Percentiles rank a stretch among this genome's conserved stretches.
Evolutionary conservation across 2,888 invertebrate genomes (phyloP).

Genomic region (Baronia brevicornis): DNA sequence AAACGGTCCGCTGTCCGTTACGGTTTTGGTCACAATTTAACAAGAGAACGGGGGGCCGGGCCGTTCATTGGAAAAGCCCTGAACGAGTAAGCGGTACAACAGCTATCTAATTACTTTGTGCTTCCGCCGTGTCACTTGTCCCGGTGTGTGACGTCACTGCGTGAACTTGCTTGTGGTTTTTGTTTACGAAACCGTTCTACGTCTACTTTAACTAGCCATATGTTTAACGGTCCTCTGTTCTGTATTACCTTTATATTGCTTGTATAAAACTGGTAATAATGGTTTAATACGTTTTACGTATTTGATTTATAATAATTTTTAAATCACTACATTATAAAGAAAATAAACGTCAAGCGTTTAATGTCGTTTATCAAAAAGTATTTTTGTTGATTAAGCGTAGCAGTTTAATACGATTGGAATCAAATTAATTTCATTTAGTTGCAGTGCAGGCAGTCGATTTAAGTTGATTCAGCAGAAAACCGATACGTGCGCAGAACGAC

Average conservation of each 20-base stretch:
- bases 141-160: conserved; percentile 48
- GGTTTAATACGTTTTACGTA: neutral
- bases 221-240: conserved; percentile 21
- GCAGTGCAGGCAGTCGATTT: conserved; percentile 52
- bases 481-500: conserved; percentile 42
- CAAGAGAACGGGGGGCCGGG: conserved; percentile 41
- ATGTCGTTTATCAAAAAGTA: conserved; percentile 32
- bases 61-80: conserved; percentile 60
- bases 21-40: conserved; percentile 65
- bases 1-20: conserved; percentile 61
- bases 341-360: conserved; percentile 14
- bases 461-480: conserved; percentile 64
- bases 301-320: neutral
- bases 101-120: conserved; percentile 66
- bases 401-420: conserved; percentile 70
- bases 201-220: conserved; percentile 39
- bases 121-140: conserved; percentile 40
- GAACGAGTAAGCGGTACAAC: conserved; percentile 63
- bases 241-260: conserved; percentile 13
- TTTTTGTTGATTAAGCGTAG: conserved; percentile 61
- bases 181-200: conserved; percentile 38
- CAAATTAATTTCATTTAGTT: conserved; percentile 71
- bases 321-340: too few species aligned
- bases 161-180: conserved; percentile 59
- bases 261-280: too few species aligned